Evolutionary conservation across 1,140 invertebrate genomes (phyloP), one percentile per base, ranked within the genome.

Genomic region (Atta colombica): DNA sequence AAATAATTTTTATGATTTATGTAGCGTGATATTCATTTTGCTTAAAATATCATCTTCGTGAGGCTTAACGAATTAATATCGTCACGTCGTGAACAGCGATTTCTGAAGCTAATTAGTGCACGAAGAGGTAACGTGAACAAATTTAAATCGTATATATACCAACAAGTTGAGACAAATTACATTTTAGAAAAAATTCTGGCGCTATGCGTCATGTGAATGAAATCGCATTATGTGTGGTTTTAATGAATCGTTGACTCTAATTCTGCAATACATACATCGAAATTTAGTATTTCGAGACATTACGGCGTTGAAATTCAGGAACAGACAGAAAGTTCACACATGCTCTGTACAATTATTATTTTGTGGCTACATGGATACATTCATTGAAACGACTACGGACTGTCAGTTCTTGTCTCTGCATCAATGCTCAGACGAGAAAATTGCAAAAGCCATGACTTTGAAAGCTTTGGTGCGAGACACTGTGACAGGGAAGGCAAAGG

Each of bases 371-470:
- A 25, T 4, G 65, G 75, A 89, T 84, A 85, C 89, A 90, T 87
- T 88, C 88, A 87, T 90, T 91, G 90, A 60, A 91, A 86, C 65
- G 66, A 66, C 60, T 16, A 69, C 77, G 81, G 39, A 87, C 60
- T 55, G 51, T 71, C 31, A 51, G 31, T 7, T 63, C 31, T 10
- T 25, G 53, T 77, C 58, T 61, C 84, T n/a, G 60, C 68, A 69
- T 45, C 63, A 53, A 61, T 87, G 75, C 81, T 86, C 90, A 86
- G 88, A 87, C 87, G 82, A 85, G 87, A 89, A 88, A 91, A 92
- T 86, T 86, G 87, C 85, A 82, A 80, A 55, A 80, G 72, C 89
- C 86, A 65, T 91, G 88, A 91, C 91, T 91, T 91, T 92, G 89
- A 90, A 39, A 66, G 81, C 68, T 88, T 85, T 61, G 71, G 25